Evolutionary conservation across 2,888 invertebrate genomes (phyloP), one percentile per base, ranked within the genome.

Genomic region (Nemotelus pantherinus): DNA sequence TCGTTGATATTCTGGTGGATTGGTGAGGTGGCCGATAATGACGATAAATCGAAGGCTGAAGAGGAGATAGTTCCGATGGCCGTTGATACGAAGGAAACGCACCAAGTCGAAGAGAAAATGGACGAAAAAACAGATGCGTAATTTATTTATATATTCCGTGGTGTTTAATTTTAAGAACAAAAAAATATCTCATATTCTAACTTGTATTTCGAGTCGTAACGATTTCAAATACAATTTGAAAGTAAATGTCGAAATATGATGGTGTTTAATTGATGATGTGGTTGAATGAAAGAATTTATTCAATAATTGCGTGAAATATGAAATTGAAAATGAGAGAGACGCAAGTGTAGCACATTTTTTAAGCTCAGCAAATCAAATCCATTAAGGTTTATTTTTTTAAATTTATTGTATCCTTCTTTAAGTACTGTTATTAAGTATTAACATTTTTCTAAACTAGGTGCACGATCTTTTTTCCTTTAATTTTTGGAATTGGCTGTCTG

Each of bases 1-100:
- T 82, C 86, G 0, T 79, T 86, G 2, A 67, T 85, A 9, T 79
- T 87, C 58, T 82, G 85, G 77, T 87, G 86, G 87, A 83, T 83
- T 78, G 85, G 85, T 3, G 70, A 81, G 64, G 77, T 41, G 10
- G 47, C 74, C 2, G 57, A 63, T 25, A 63, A 63, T 41, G 53
- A 74, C 3, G 45, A 72, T 3, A n/a, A 57, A 10, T 58, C 4
- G 2, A 25, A 25, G 25, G 25, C 25, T 25, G 25, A 25, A 1
- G 25, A 25, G 25, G 25, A 25, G 1, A 25, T 25, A 25, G 25
- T 25, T 25, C 25, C 25, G 25, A 25, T 25, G 25, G 41, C 43
- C 9, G 57, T 57, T 6, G 65, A 65, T 10, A 65, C 45, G 9
- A 9, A 10, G 3, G n/a, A 5, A 9, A 9, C 65, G 47, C 44